Evolutionary conservation across 2,113 vertebrate genomes (phyloP).

Genomic region (Aegotheles bennettii): DNA sequence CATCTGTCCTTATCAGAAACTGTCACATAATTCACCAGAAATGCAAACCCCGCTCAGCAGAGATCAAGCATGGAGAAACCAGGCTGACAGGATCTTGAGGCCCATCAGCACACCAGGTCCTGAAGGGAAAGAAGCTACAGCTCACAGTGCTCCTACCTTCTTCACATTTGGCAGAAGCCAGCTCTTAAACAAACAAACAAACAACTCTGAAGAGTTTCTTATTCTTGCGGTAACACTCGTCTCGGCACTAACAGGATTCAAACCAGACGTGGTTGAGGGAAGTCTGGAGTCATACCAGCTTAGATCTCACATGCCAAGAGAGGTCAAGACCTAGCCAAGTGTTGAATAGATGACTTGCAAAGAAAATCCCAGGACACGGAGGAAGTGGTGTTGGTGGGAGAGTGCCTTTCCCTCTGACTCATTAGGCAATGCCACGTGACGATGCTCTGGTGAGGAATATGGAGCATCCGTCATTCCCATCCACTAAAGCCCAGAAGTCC

Average conservation of each 20-base stretch:
- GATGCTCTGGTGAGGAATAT: neutral
- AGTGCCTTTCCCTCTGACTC: neutral
- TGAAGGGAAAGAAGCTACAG: neutral
- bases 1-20: neutral
- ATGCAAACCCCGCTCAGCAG: neutral
- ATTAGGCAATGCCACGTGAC: neutral
- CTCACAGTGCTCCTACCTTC: neutral
- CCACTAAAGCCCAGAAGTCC: neutral
- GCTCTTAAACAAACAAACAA: neutral
- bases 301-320: conserved; percentile 13
- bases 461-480: fast-evolving
- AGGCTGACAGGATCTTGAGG: neutral
- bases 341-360: neutral
- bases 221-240: neutral
- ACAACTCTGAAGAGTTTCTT: neutral
- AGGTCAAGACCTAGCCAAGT: conserved; percentile 36
- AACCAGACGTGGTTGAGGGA: neutral
- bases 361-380: neutral
- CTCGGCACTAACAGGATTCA: conserved; percentile 9
- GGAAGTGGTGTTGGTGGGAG: conserved; percentile 4
- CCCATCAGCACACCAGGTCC: neutral
- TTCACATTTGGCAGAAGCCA: neutral
- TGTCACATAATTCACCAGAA: neutral
- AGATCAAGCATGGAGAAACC: neutral
- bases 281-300: conserved; percentile 30